Percentiles rank a stretch among this genome's conserved stretches.
Conservation (phyloP, 2,888 invertebrate species). For the Morpho deidamia region DNA sequence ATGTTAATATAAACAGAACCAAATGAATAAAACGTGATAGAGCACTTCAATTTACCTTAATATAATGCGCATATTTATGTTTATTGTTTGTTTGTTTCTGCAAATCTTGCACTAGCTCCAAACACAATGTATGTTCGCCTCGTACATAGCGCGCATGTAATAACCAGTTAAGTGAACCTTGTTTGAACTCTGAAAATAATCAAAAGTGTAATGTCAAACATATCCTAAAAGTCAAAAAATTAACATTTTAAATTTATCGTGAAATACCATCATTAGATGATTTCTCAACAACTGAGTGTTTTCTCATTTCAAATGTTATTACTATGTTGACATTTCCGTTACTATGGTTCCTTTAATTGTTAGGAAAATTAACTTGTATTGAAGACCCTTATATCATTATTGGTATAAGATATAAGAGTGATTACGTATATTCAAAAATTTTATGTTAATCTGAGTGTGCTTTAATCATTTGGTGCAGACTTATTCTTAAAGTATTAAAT, state of each 20-base stretch:
- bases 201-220: background rate
- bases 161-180: conserved; percentile 60
- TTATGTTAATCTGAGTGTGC: too few relatives aligned
- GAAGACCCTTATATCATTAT: too few relatives aligned
- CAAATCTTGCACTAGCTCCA: conserved; percentile 55
- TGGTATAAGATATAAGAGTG: too few relatives aligned
- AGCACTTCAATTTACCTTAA: conserved; percentile 45
- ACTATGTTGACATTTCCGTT: conserved; percentile 5
- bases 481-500: too few relatives aligned
- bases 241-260: background rate
- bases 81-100: conserved; percentile 50
- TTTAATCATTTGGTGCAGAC: too few relatives aligned
- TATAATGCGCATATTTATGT: conserved; percentile 61
- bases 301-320: conserved; percentile 14
- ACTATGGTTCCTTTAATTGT: background rate
- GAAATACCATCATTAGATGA: conserved; percentile 11
- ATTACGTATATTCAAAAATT: too few relatives aligned
- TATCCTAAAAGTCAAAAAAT: background rate
- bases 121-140: conserved; percentile 57
- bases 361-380: background rate
- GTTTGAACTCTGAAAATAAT: conserved; percentile 37
- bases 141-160: conserved; percentile 65
- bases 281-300: conserved; percentile 14
- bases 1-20: background rate
- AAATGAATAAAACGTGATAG: background rate